These are phyloP conservation scores for Rhamnusium bicolor DNA, from an alignment of 2,888 invertebrate species.

Conservation along the genomic window DNA sequence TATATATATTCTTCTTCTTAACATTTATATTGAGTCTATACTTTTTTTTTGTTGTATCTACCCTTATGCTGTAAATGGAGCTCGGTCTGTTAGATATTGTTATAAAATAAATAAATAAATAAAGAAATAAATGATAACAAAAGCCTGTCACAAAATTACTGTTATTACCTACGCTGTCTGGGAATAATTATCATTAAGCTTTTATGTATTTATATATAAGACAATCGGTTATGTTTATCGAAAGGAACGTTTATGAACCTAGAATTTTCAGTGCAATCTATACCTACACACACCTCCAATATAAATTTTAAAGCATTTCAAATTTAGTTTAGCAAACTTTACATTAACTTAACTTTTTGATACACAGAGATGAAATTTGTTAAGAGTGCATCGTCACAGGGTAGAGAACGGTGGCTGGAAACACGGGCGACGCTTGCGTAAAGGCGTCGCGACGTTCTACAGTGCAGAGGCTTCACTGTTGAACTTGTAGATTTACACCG, in stretches of 20 bases:
- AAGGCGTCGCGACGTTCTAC: slow-evolving; percentile 49
- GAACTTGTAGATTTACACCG: slow-evolving; percentile 62
- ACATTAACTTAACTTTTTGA: neutral
- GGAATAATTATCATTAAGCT: too few species aligned
- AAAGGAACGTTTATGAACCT: neutral
- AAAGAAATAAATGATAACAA: too few species aligned
- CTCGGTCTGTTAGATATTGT: too few species aligned
- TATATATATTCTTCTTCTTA: too few species aligned
- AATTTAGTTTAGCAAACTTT: neutral
- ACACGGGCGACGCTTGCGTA: slow-evolving; percentile 55
- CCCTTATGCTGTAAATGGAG: too few species aligned
- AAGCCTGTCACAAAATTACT: too few species aligned
- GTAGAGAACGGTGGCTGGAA: slow-evolving; percentile 43
- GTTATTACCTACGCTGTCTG: too few species aligned
- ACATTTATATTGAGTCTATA: too few species aligned
- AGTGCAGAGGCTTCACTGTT: slow-evolving; percentile 39
- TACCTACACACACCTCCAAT: neutral
- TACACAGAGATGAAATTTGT: neutral
- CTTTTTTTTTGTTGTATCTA: too few species aligned
- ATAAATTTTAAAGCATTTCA: neutral
- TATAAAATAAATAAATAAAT: too few species aligned
- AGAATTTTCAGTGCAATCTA: neutral
- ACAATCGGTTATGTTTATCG: too few species aligned
- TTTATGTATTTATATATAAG: too few species aligned
- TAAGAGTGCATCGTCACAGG: slow-evolving; percentile 18